phyloP scores from a whole-genome alignment of 1,140 invertebrate genomes.

The Armadillidium nasatum region DNA sequence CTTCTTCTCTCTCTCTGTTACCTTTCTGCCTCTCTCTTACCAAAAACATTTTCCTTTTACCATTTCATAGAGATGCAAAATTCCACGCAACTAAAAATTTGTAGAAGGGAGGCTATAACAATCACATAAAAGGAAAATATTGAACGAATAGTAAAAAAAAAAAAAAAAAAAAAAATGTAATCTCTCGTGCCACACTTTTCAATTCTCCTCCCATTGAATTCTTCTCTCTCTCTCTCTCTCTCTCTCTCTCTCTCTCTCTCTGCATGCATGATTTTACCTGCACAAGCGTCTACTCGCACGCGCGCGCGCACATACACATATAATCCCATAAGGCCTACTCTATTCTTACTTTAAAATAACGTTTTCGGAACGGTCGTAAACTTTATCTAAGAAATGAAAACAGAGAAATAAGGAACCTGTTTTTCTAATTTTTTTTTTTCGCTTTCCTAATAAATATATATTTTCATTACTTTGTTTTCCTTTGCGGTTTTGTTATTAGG shows the following conservation, averaged over 20 bases:
- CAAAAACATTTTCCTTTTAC: neutral
- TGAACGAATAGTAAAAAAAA: neutral
- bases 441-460: no score
- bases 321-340: no score
- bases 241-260: neutral
- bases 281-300: no score
- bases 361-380: no score
- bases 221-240: slow-evolving; percentile 1
- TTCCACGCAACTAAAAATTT: neutral
- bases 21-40: neutral
- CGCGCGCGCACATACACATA: no score
- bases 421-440: no score
- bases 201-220: neutral
- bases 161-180: neutral
- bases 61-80: neutral
- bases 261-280: no score
- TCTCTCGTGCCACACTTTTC: neutral
- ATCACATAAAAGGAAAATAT: neutral
- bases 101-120: neutral
- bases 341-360: no score
- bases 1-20: neutral
- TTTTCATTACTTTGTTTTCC: no score
- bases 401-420: no score
- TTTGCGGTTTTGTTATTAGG: no score
- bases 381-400: no score